phyloP scores from a whole-genome alignment of 2,113 vertebrate species.

The Thoracochromis brauschi region DNA sequence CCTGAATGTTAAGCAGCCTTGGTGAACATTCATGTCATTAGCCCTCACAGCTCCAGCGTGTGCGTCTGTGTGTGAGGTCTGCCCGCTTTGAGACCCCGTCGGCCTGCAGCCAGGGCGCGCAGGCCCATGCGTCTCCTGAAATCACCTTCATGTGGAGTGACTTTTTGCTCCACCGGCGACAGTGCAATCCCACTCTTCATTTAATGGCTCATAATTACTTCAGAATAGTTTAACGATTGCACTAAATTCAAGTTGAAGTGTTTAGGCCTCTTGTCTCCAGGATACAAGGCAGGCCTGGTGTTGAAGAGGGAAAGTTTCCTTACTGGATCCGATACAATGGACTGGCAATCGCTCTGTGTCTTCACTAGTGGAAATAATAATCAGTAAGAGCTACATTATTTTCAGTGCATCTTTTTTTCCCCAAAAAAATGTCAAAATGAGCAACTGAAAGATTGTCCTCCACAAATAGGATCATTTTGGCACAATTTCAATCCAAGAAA shows the following conservation, averaged over 20 bases:
- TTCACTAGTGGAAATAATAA: constrained; percentile 23
- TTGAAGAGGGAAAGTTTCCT: not conserved
- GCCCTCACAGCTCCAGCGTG: constrained; percentile 9
- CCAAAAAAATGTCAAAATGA: not conserved
- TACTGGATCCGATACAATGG: not conserved
- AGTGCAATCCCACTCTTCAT: constrained; percentile 51
- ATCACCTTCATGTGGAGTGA: constrained; percentile 66
- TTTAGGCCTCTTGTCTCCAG: constrained; percentile 48
- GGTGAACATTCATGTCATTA: constrained; percentile 53
- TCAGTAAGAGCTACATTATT: not conserved
- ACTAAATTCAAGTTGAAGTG: constrained; percentile 57
- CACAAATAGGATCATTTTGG: constrained; percentile 37
- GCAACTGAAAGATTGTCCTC: constrained; percentile 19
- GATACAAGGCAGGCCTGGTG: constrained; percentile 19
- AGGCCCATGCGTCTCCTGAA: constrained; percentile 35
- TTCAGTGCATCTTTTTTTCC: not conserved
- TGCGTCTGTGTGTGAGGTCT: constrained; percentile 23
- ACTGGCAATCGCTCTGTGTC: not conserved
- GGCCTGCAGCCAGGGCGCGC: constrained; percentile 21
- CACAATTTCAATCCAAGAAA: constrained; percentile 30
- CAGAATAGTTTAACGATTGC: constrained; percentile 47
- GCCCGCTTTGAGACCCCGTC: not conserved
- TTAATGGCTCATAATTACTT: constrained; percentile 63
- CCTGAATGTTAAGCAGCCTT: constrained; percentile 30
- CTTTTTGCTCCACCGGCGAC: constrained; percentile 49